phyloP scores from a whole-genome alignment of 1,140 invertebrate species.

The Coboldia fuscipes region DNA sequence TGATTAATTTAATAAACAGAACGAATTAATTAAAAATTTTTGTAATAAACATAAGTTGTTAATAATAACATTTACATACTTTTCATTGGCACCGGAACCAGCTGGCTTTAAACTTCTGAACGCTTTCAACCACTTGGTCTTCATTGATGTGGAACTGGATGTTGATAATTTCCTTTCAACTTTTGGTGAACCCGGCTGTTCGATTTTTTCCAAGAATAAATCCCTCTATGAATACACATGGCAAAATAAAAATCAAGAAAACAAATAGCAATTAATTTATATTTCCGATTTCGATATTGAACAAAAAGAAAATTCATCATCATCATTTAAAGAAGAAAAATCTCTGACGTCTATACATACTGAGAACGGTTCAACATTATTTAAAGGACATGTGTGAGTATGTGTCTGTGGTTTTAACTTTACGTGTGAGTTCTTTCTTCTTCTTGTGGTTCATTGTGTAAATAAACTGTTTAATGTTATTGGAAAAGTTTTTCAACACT shows the following conservation, averaged over 20 bases:
- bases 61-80: constrained; percentile 21
- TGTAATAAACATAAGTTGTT: constrained; percentile 10
- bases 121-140: constrained; percentile 94
- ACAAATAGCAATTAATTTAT: too few relatives aligned
- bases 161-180: constrained; percentile 68
- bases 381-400: too few relatives aligned
- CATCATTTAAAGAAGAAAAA: background rate
- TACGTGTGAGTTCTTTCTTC: too few relatives aligned
- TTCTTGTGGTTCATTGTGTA: too few relatives aligned
- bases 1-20: too few relatives aligned
- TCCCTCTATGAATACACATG: constrained; percentile 54
- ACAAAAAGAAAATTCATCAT: too few relatives aligned
- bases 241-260: constrained; percentile 3
- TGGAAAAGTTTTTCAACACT: too few relatives aligned
- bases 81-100: constrained; percentile 31
- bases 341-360: background rate
- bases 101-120: constrained; percentile 81
- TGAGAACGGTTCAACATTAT: too few relatives aligned
- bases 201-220: constrained; percentile 52
- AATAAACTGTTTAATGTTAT: too few relatives aligned
- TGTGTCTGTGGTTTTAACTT: too few relatives aligned
- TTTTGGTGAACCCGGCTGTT: constrained; percentile 36
- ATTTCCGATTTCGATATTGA: too few relatives aligned
- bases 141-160: constrained; percentile 72
- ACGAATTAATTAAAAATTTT: too few relatives aligned